A percentile compares a stretch with the other conserved stretches of the same genome.
phyloP scores from a whole-genome alignment of 2,797 vertebrate species.

The Tarsius wallacei region DNA sequence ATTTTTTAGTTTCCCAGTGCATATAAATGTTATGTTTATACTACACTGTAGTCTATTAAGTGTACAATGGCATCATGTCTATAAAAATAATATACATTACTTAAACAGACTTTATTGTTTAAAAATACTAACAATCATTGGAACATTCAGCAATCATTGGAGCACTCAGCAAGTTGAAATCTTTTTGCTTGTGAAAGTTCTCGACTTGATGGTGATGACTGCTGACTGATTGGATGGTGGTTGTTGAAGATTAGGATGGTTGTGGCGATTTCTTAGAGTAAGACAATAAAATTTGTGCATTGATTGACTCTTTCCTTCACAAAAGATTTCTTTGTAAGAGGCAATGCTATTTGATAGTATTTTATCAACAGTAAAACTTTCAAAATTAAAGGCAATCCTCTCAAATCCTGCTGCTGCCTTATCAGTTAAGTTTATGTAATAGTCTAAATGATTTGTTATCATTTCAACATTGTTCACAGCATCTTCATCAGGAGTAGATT shows the following conservation, averaged over 20 bases:
- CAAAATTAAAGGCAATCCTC: background rate
- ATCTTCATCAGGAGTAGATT: background rate
- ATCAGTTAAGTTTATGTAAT: background rate
- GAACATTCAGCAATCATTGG: no score
- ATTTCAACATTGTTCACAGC: background rate
- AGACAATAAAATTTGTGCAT: no score
- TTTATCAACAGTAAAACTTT: background rate
- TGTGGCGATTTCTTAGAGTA: background rate
- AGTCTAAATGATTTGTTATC: background rate
- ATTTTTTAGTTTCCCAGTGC: background rate
- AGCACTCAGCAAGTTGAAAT: no score
- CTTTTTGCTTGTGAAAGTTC: background rate
- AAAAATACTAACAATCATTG: no score
- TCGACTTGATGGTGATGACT: background rate
- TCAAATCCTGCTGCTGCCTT: no score
- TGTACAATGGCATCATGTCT: no score
- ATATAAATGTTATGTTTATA: no score
- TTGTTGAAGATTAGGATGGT: background rate
- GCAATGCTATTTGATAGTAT: background rate
- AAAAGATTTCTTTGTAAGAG: background rate
- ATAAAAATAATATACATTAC: no score
- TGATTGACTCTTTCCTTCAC: background rate
- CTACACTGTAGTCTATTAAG: no score
- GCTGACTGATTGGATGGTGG: background rate
- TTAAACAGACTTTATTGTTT: no score